These are phyloP conservation scores for Caenorhabditis elegans DNA, from an alignment of 1,140 invertebrate genomes.

Conservation along the genomic window DNA sequence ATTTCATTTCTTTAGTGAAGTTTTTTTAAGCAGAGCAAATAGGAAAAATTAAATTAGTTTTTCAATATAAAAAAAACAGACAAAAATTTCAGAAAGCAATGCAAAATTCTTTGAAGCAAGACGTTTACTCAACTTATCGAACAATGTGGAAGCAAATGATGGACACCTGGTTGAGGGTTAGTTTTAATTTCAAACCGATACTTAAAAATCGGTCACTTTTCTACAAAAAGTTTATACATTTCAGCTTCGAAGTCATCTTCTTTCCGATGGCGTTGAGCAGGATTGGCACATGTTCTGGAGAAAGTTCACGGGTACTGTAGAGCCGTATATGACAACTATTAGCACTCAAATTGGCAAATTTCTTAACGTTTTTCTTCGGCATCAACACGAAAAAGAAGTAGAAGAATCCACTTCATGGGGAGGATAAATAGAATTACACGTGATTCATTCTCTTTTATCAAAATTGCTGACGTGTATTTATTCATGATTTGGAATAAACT, in stretches of 20 bases:
- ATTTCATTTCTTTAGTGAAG: too few species aligned
- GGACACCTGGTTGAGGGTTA: constrained; percentile 16
- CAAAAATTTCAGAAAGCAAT: background rate
- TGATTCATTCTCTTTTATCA: background rate
- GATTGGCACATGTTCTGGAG: constrained; percentile 5
- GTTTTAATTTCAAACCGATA: too few species aligned
- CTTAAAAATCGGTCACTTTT: too few species aligned
- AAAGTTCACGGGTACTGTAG: background rate
- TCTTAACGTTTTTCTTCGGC: background rate
- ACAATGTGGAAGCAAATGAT: constrained; percentile 17
- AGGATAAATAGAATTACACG: background rate
- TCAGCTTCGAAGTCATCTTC: background rate
- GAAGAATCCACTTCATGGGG: background rate
- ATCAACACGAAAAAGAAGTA: constrained; percentile 19
- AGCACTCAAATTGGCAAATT: background rate
- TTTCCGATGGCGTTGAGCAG: background rate
- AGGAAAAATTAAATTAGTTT: too few species aligned
- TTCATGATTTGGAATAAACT: background rate
- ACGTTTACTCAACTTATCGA: background rate
- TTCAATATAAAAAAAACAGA: too few species aligned
- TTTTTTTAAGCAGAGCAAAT: too few species aligned
- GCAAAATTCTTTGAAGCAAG: background rate
- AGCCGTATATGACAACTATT: background rate
- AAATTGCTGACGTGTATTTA: background rate
- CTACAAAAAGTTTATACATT: background rate